Evolutionary conservation across 2,888 invertebrate genomes (phyloP).

Genomic region (Dasysyrphus tricinctus): DNA sequence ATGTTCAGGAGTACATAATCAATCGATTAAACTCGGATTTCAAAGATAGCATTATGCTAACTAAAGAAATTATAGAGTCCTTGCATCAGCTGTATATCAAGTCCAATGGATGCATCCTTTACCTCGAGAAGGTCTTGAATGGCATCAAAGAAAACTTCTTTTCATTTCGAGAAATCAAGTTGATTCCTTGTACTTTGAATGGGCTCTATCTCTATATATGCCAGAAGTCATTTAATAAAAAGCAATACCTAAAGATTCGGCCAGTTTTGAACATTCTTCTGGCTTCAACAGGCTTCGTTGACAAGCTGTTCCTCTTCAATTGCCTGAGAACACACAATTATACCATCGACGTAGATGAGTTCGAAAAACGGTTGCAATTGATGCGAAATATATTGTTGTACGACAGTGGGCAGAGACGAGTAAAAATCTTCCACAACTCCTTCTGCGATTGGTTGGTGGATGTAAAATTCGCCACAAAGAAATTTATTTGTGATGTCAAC

Average conservation of each 20-base stretch:
- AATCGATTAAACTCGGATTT: constrained; percentile 95
- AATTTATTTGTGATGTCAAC: constrained; percentile 93
- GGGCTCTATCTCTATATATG: constrained; percentile 97
- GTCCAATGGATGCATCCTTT: constrained; percentile 96
- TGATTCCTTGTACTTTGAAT: constrained; percentile 97
- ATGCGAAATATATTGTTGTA: constrained; percentile 86
- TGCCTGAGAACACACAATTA: constrained; percentile 92
- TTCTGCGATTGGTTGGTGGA: constrained; percentile 97
- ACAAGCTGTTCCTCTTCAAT: constrained; percentile 91
- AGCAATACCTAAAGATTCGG: constrained; percentile 94
- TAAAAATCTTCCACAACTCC: constrained; percentile 94
- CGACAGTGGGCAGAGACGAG: constrained; percentile 79
- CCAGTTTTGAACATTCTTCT: constrained; percentile 93
- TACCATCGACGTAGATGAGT: constrained; percentile 91
- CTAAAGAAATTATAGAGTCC: constrained; percentile 96
- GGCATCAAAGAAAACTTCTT: constrained; percentile 97
- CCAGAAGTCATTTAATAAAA: constrained; percentile 94
- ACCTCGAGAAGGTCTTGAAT: constrained; percentile 94
- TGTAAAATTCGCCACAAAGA: constrained; percentile 98
- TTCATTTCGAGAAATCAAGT: constrained; percentile 93
- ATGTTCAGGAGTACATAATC: constrained; percentile 97
- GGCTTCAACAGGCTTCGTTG: constrained; percentile 93
- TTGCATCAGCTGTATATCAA: constrained; percentile 97
- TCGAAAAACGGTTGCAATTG: constrained; percentile 90
- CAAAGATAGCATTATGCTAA: constrained; percentile 92